These are phyloP conservation scores for Sceloporus undulatus DNA, from an alignment of 2,113 vertebrate genomes.

Conservation along the genomic window DNA sequence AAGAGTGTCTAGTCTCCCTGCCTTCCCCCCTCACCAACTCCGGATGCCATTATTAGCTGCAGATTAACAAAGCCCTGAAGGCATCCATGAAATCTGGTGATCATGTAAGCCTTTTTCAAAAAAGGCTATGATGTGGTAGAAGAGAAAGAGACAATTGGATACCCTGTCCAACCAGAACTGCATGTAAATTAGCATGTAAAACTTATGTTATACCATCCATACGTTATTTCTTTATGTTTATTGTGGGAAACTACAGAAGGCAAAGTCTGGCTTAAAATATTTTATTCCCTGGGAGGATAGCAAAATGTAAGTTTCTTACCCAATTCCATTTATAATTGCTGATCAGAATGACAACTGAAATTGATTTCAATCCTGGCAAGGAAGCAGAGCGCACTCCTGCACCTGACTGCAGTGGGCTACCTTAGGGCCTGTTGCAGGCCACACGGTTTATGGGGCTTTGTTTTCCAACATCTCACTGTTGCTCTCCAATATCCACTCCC, in stretches of 20 bases:
- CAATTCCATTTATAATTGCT: background rate
- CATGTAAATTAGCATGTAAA: background rate
- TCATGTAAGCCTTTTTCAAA: no score
- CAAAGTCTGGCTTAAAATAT: background rate
- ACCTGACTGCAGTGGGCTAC: background rate
- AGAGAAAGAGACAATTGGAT: no score
- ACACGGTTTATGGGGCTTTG: background rate
- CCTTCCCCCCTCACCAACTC: no score
- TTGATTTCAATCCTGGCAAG: background rate
- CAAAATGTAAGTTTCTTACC: background rate
- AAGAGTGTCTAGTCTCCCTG: background rate
- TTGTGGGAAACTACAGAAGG: background rate
- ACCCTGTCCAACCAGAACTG: no score
- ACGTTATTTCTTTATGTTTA: background rate
- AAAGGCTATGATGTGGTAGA: no score
- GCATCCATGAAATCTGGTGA: no score
- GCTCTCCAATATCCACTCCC: background rate
- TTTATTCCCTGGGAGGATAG: background rate
- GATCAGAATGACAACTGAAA: background rate
- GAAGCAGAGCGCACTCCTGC: no score
- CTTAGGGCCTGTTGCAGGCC: background rate
- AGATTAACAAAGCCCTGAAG: background rate
- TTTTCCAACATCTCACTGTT: background rate
- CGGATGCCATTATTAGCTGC: background rate
- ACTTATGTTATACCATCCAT: background rate